phyloP scores from a whole-genome alignment of 2,797 vertebrate species.

The Hemibagrus guttatus region DNA sequence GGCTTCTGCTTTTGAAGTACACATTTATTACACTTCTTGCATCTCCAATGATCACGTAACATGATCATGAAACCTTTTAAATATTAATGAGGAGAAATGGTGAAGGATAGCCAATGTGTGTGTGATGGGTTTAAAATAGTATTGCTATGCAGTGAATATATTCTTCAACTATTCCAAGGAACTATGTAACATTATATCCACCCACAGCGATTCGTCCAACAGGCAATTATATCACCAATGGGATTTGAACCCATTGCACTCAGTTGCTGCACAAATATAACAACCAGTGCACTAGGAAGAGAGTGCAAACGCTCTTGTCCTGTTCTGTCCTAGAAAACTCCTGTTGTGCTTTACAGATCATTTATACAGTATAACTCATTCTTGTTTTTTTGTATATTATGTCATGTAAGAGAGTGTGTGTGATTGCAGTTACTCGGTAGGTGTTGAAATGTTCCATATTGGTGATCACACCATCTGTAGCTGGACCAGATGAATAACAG shows the following conservation, averaged over 20 bases:
- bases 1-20: neutral
- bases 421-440: constrained; percentile 44
- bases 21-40: neutral
- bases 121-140: neutral
- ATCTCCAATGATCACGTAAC: neutral
- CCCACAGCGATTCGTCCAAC: neutral
- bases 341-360: neutral
- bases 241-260: neutral
- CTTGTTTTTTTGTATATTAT: neutral
- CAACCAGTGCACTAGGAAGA: neutral
- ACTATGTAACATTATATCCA: neutral
- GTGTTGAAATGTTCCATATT: constrained; percentile 53
- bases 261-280: neutral
- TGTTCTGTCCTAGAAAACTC: neutral
- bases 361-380: neutral
- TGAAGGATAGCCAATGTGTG: neutral
- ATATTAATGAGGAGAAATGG: neutral
- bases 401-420: neutral
- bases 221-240: neutral
- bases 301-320: neutral
- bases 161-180: neutral
- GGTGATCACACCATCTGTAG: constrained; percentile 37
- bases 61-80: too few relatives aligned
- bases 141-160: neutral
- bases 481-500: constrained; percentile 47